Base-by-base conservation (phyloP, 1,140 invertebrate species). In the Drosophila parvula region DNA sequence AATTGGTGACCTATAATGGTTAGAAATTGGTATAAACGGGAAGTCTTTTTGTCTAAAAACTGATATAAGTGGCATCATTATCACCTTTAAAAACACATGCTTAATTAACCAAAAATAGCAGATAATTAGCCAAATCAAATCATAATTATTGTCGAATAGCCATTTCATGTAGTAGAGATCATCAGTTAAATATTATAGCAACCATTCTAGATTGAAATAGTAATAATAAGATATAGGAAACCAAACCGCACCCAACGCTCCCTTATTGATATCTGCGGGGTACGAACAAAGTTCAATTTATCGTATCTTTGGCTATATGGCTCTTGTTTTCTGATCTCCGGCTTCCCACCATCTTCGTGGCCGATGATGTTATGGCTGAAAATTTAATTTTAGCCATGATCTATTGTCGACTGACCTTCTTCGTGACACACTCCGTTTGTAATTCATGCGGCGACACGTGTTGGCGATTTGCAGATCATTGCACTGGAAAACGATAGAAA, bases 401-500 rank as follows among this genome's bases (percentile, higher is more conserved):
- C 69, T 74, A 74, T 58, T 63, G 70, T 73, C 65, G 56, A 56
- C 79, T 81, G 81, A 84, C 81, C 81, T 84, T 84, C 81, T 79
- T 84, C 64, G 74, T 81, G 48, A 57, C 48, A 85, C 74, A 67
- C 50, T 61, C 57, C 41, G 59, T 55, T 40, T 74, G 56, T 74
- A 56, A 56, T 32, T 57, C 57, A 67, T 22, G 55, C 11, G 55
- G 73, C 36, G 63, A 47, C 78, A 77, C 78, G 75, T 81, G 60
- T 57, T 50, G 44, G 27, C 40, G 40, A 59, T 77, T 78, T 78
- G 36, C 55, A 47, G 62, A 71, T 34, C 68, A 67, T 82, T 28
- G 57, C 74, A 51, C 81, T 47, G 48, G 12, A 34, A 34, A 50
- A 9, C 30, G 5, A 34, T 11, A 27, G 22, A 38, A 14, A 47